Base-by-base conservation (phyloP, 2,113 vertebrate species). In the Pomatorhinus ruficollis region DNA sequence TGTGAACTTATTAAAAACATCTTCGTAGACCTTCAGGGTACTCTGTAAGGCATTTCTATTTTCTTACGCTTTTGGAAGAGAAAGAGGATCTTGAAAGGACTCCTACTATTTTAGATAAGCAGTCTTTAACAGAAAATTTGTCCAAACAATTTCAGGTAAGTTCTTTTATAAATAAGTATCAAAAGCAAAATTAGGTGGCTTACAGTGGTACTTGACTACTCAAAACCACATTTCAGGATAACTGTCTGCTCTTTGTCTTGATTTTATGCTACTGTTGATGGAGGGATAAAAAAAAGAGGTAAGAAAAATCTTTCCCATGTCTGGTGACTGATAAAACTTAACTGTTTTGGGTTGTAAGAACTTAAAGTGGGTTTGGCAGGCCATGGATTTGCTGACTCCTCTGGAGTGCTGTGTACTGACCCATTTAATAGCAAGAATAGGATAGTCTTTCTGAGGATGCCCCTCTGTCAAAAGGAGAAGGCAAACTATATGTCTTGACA, bases 1-100 rank as follows among this genome's bases (percentile, higher is more conserved):
- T 95, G 87, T 91, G 89, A 91, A 93, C 65, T 91, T 95, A 89
- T 87, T 95, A 79, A 95, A 94, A 84, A 24, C 11, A 13, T 89
- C 74, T 96, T 95, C 72, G 75, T 76, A 91, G 74, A 93, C 63
- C 81, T 89, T 87, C 81, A 76, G 75, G 74, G 87, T 83, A 65
- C n/a, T 94, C 87, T 76, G 57, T 76, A 91, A 94, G 81, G 84
- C 77, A 87, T 91, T 94, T 87, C 44, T 81, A 57, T 93, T 94
- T 93, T 70, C 49, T 80, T 71, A 31, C 25, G 15, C 44, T 79
- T 84, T 84, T 71, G 53, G 31, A 91, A 45, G 40, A 71, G 18
- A 76, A 7, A n/a, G 40, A 76, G 74, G 70, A 82, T 19, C 47
- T 78, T 90, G 83, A 93, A 78, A 90, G 21, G 40, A 23, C 31